phyloP scores from a whole-genome alignment of 1,140 invertebrate species.

The Trissolcus basalis region DNA sequence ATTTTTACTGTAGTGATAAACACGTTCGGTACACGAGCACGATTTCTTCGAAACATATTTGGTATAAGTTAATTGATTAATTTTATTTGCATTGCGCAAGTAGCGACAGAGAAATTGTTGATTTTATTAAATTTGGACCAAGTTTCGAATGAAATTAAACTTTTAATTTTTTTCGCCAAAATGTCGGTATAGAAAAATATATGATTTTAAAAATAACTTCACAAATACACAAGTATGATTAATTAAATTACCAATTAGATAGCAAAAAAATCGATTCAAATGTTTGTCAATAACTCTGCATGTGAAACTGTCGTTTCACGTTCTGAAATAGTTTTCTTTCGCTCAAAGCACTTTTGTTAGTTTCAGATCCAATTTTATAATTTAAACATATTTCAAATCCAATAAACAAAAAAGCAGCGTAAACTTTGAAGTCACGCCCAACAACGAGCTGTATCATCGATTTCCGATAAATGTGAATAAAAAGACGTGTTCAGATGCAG shows the following conservation, averaged over 20 bases:
- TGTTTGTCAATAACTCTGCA: background rate
- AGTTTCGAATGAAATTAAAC: too few species aligned
- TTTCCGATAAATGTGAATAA: slow-evolving; percentile 53
- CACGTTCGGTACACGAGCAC: background rate
- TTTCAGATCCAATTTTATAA: slow-evolving; percentile 40
- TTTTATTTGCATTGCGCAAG: slow-evolving; percentile 28
- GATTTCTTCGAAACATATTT: slow-evolving; percentile 19
- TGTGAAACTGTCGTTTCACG: background rate
- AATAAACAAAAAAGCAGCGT: slow-evolving; percentile 41
- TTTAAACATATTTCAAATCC: slow-evolving; percentile 34
- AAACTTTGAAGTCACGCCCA: slow-evolving; percentile 54
- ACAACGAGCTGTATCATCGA: slow-evolving; percentile 50
- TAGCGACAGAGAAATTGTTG: slow-evolving; percentile 16
- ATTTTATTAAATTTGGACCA: slow-evolving; percentile 28
- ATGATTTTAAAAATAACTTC: too few species aligned
- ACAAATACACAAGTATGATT: too few species aligned
- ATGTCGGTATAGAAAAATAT: too few species aligned
- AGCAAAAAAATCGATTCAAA: background rate
- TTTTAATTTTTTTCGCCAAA: too few species aligned
- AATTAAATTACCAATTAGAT: background rate
- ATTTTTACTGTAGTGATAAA: slow-evolving; percentile 38
- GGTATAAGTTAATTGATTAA: slow-evolving; percentile 26
- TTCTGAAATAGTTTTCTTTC: too few species aligned
- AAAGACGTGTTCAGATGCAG: slow-evolving; percentile 46
- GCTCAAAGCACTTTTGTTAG: slow-evolving; percentile 5